Conservation (phyloP, 2,888 invertebrate species). For the Parnassius glacialis region DNA sequence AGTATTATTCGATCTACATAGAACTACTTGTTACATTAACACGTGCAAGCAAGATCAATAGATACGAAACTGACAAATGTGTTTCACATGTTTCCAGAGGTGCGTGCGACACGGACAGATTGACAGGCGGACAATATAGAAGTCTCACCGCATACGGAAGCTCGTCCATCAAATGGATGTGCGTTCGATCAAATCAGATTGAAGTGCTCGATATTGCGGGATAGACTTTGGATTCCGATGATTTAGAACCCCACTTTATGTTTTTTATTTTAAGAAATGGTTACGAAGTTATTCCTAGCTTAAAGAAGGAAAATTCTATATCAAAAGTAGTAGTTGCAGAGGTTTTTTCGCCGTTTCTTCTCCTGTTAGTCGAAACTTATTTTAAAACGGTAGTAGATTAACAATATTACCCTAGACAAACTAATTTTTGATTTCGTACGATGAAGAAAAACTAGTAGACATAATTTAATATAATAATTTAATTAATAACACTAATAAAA, state of each 20-base stretch:
- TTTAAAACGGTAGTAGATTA: too few species aligned
- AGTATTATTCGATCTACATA: not conserved
- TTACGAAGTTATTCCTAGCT: not conserved
- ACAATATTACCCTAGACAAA: too few species aligned
- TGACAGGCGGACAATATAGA: constrained; percentile 58
- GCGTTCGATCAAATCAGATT: constrained; percentile 68
- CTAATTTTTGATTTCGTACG: too few species aligned
- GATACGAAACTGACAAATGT: constrained; percentile 32
- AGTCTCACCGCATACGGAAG: constrained; percentile 56
- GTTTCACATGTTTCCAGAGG: constrained; percentile 30
- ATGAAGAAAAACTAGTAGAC: too few species aligned
- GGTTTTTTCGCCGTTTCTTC: too few species aligned
- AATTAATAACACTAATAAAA: too few species aligned
- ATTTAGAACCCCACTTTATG: constrained; percentile 29
- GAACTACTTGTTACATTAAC: constrained; percentile 8
- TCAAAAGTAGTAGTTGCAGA: too few species aligned
- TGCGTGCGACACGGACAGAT: constrained; percentile 42
- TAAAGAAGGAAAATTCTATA: not conserved
- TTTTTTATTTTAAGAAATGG: not conserved
- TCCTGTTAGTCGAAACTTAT: too few species aligned
- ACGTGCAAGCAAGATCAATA: constrained; percentile 28
- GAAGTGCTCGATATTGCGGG: constrained; percentile 48
- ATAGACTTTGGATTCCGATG: constrained; percentile 22
- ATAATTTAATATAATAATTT: too few species aligned
- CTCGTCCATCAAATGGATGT: constrained; percentile 67